Evolutionary conservation across 1,140 invertebrate genomes (phyloP), one percentile per base, ranked within the genome.

Genomic region (Thaumetopoea pityocampa): DNA sequence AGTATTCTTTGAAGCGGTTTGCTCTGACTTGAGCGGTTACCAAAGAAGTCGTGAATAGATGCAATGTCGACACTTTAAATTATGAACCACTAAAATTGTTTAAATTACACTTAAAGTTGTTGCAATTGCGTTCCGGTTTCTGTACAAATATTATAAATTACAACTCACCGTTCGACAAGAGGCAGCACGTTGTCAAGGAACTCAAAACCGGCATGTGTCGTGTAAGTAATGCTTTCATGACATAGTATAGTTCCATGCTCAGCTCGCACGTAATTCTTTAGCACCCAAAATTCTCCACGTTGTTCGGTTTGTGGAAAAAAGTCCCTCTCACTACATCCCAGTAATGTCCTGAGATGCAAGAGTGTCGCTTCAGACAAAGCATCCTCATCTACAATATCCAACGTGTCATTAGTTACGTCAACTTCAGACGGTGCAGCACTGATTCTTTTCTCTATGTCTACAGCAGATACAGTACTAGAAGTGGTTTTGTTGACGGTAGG

Each of bases 191-290:
- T 97, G 70, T 96, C 94, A 54, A 97, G 87, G 83, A 96, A 96
- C 33, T 95, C 95, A 69, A 91, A 96, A 63, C 96, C 94, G 1
- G 93, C 94, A 71, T 97, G 96, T 4, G 96, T 97, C 0, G 95
- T 96, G 64, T 96, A 96, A 0, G 96, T 98, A 19, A 98, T 89
- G 42, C 90, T 92, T 74, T 96, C 94, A 77, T 94, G 92, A 69
- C 94, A 96, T 73, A 82, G 77, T 16, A 88, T 54, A 9, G 79
- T 62, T 7, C 87, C 88, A 38, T 89, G 87, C 50, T 89, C 87
- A 30, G 90, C 86, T 62, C 85, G 82, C 32, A 96, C 89, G 68
- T 95, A 97, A 84, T 96, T 96, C 73, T 95, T 93, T 5, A 97
- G 85, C 36, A 96, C 93, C 94, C 94, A 96, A 67, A 92, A 96